A percentile compares a stretch with the other conserved stretches of the same genome.
Conservation (phyloP, 1,140 invertebrate species). For the Drosophila seguyi region DNA sequence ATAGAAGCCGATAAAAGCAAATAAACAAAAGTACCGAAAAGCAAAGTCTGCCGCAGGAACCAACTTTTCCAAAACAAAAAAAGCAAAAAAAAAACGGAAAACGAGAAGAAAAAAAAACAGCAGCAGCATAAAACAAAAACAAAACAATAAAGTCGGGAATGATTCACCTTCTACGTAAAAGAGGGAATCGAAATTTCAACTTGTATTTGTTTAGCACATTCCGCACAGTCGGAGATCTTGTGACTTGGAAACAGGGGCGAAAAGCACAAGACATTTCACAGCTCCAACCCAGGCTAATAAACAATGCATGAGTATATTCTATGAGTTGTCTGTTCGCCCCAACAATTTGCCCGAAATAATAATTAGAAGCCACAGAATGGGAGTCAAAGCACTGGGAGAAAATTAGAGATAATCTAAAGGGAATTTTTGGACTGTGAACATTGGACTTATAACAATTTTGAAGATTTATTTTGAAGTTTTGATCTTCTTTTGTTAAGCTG, state of each 20-base stretch:
- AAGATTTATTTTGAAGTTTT: not conserved
- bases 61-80: conserved; percentile 50
- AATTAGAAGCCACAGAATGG: conserved; percentile 37
- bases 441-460: not conserved
- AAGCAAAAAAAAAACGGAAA: conserved; percentile 5
- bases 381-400: not conserved
- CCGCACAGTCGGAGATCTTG: conserved; percentile 49
- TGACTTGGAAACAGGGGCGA: conserved; percentile 52
- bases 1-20: conserved; percentile 44
- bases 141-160: conserved; percentile 42
- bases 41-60: conserved; percentile 66
- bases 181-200: conserved; percentile 66
- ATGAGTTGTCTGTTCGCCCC: conserved; percentile 31
- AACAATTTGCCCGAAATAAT: conserved; percentile 41
- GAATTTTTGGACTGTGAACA: not conserved
- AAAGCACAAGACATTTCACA: conserved; percentile 29
- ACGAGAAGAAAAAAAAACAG: not conserved
- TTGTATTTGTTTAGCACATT: conserved; percentile 59
- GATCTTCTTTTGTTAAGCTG: no score
- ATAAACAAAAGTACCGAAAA: conserved; percentile 50
- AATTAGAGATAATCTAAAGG: not conserved
- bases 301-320: conserved; percentile 29
- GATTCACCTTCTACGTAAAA: conserved; percentile 48
- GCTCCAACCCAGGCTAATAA: conserved; percentile 9
- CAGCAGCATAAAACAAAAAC: conserved; percentile 15